Conservation (phyloP, 2,113 vertebrate genomes). For the Turdus rufiventris region DNA sequence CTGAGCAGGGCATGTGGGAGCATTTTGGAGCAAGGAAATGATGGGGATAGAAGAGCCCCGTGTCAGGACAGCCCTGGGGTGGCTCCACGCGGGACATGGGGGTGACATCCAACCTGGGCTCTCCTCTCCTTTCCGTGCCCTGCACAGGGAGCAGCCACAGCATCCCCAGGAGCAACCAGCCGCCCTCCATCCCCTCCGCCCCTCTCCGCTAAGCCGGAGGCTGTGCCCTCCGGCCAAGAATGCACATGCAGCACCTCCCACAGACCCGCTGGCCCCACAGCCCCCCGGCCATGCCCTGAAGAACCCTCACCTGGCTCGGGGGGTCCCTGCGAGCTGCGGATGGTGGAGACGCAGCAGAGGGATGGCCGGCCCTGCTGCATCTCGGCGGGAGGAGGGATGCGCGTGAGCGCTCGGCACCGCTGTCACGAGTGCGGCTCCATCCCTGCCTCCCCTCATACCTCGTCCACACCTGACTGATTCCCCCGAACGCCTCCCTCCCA, state of each 20-base stretch:
- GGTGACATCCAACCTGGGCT: neutral
- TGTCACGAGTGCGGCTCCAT: constrained; percentile 20
- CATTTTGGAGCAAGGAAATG: neutral
- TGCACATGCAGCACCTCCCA: neutral
- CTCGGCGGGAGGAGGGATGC: constrained; percentile 30
- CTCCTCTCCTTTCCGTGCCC: neutral
- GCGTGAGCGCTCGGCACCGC: constrained; percentile 18
- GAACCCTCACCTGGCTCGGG: constrained; percentile 31
- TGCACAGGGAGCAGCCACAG: neutral
- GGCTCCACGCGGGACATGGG: fast-evolving
- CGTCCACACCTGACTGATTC: constrained; percentile 40
- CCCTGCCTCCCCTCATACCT: constrained; percentile 38
- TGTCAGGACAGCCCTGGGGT: neutral
- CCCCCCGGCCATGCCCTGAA: neutral
- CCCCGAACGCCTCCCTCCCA: neutral
- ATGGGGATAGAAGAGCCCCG: neutral
- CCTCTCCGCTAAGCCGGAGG: neutral
- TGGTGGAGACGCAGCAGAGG: constrained; percentile 43
- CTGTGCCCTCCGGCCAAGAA: neutral
- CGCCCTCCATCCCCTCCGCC: neutral
- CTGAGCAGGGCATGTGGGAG: neutral
- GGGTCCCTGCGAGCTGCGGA: constrained; percentile 36
- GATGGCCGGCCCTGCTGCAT: constrained; percentile 52
- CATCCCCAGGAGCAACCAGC: neutral
- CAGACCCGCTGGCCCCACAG: fast-evolving